Percentiles rank a stretch among this genome's conserved stretches.
Conservation (phyloP, 2,797 vertebrate species). For the Sebastiscus albofasciatus region DNA sequence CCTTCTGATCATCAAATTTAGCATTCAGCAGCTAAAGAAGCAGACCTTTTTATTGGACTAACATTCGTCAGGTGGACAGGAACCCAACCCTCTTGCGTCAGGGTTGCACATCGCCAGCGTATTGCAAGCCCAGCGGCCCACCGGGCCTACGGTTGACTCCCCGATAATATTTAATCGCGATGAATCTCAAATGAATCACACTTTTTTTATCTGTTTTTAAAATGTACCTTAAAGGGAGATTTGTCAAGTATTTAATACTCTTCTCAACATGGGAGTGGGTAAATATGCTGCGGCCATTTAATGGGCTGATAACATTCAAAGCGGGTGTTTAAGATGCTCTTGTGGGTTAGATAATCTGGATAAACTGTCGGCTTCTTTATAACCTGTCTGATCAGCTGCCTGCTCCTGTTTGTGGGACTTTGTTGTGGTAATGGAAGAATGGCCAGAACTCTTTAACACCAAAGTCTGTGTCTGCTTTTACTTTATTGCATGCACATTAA, state of each 20-base stretch:
- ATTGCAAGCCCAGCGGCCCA: no score
- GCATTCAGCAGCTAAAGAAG: neutral
- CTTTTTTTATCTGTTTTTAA: no score
- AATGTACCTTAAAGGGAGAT: no score
- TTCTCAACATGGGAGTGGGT: no score
- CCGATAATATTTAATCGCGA: no score
- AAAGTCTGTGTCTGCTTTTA: neutral
- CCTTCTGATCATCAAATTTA: neutral
- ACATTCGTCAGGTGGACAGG: neutral
- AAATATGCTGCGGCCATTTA: neutral
- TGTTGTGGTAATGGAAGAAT: neutral
- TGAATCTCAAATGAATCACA: no score
- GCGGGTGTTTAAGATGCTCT: neutral
- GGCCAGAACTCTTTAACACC: neutral
- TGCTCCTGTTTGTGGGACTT: neutral
- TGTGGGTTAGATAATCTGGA: neutral
- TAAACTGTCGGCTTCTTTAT: neutral
- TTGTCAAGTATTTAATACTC: no score
- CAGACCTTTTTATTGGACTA: neutral
- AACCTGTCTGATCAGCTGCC: neutral
- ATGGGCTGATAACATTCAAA: neutral
- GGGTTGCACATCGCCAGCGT: no score
- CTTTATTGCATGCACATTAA: neutral
- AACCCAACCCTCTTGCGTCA: no score
- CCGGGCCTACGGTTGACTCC: no score